Conservation (phyloP, 37 sponge, comb jelly and placozoan species). For the Spongilla lacustris region DNA sequence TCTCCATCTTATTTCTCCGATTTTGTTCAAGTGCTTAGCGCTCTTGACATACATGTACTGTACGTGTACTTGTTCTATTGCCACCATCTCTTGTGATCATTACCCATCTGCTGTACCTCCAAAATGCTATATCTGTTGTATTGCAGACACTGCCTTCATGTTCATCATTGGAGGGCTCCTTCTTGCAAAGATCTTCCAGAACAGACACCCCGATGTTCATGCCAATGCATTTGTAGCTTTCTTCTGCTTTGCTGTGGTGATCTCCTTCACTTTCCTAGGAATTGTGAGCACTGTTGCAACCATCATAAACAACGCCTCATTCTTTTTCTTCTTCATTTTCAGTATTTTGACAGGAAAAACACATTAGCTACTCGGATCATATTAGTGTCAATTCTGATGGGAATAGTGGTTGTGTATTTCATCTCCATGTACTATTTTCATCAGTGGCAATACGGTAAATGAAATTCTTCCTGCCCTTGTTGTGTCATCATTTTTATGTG, state of each 20-base stretch:
- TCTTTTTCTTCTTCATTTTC: neutral
- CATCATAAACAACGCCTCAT: neutral
- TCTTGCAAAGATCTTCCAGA: slow-evolving; percentile 73
- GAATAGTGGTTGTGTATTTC: slow-evolving; percentile 34
- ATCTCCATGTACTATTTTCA: slow-evolving; percentile 68
- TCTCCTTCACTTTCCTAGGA: slow-evolving; percentile 65
- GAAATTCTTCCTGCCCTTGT: neutral
- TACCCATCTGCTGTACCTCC: neutral
- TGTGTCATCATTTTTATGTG: too few relatives aligned
- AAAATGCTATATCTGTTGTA: neutral
- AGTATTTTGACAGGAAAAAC: neutral
- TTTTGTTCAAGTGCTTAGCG: too few relatives aligned
- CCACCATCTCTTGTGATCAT: neutral
- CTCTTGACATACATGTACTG: too few relatives aligned
- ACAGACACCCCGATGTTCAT: slow-evolving; percentile 81
- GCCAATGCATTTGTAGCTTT: slow-evolving; percentile 69
- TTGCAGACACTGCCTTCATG: slow-evolving; percentile 82
- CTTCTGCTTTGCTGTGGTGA: slow-evolving; percentile 65
- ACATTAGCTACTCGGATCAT: neutral
- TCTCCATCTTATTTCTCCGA: too few relatives aligned
- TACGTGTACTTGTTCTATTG: too few relatives aligned
- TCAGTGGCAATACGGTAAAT: slow-evolving; percentile 19
- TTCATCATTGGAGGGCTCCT: slow-evolving; percentile 72
- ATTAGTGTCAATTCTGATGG: neutral
- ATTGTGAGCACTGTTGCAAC: slow-evolving; percentile 2